phyloP scores from a whole-genome alignment of 23 tunicate genomes.

The Styela clava region DNA sequence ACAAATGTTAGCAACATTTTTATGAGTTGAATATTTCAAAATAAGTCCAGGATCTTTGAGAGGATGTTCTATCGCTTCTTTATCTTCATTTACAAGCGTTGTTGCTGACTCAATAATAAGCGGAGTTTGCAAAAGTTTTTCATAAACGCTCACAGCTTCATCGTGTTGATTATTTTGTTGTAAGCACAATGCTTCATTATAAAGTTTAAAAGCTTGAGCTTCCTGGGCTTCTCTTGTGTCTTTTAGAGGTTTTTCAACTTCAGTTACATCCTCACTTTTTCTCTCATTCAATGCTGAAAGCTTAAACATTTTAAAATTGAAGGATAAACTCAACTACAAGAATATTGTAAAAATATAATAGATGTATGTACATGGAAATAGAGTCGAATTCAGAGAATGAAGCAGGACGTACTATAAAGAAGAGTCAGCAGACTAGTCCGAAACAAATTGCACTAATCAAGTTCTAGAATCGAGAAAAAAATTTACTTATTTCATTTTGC shows the following conservation, averaged over 20 bases:
- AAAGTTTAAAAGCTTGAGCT: constrained; percentile 70
- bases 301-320: constrained; percentile 51
- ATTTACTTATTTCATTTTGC: too few relatives aligned
- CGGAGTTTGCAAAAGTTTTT: constrained; percentile 65
- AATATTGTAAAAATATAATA: too few relatives aligned
- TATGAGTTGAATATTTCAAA: constrained; percentile 87
- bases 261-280: constrained; percentile 22
- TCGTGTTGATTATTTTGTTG: constrained; percentile 53
- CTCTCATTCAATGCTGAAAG: constrained; percentile 72
- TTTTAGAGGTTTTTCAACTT: constrained; percentile 14
- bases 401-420: too few relatives aligned
- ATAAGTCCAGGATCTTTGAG: constrained; percentile 86
- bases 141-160: constrained; percentile 53
- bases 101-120: constrained; percentile 75
- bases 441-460: too few relatives aligned
- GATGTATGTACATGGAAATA: too few relatives aligned
- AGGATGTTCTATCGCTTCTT: constrained; percentile 85
- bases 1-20: constrained; percentile 85
- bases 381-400: too few relatives aligned
- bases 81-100: constrained; percentile 68
- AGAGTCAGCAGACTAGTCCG: too few relatives aligned
- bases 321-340: too few relatives aligned
- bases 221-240: constrained; percentile 92
- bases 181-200: constrained; percentile 71
- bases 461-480: too few relatives aligned